Evolutionary conservation across 2,888 invertebrate species (phyloP), one percentile per base, ranked within the genome.

Genomic region (Dryobota labecula): DNA sequence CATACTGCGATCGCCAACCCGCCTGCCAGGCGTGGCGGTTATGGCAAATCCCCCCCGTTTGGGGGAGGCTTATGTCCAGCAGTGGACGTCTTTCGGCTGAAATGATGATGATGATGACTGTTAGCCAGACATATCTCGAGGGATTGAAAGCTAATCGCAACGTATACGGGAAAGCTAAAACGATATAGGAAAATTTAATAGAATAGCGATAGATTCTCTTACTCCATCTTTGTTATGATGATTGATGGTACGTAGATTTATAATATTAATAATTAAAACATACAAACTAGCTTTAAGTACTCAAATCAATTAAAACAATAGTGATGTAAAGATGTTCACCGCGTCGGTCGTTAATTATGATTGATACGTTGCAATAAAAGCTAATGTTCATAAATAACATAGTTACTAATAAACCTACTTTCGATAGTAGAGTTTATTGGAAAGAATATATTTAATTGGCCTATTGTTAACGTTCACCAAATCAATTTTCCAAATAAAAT

Each of bases 341-440:
- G 27, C 51, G 1, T 20, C n/a, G 8, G 27, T 54, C 33, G 24
- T 56, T 33, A 75, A 36, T 30, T 33, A 36, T 75, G 47, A 75
- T 75, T 41, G 33, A 75, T 51, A 18, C 5, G 15, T 73, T 62
- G 18, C n/a, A 51, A 30, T 24, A 41, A n/a, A 74, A 64, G 9
- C 54, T 47, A 66, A 33, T 41, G 13, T 18, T 33, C 24, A 41
- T 38, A 41, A 41, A 47, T 65, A 11, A 74, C 33, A 33, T 15
- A 33, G n/a, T 4, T 36, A 30, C 18, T 13, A 67, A 56, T 73
- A 67, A 67, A 73, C 76, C 73, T 54, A 73, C 8, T 73, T 76
- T 73, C 15, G 27, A 56, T 20, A 20, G n/a, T n/a, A 43, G 6
- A 18, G 5, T 18, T 73, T 30, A 30, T 36, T 43, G 18, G 41